These are phyloP conservation scores for Diorhabda elongata DNA, from an alignment of 1,140 invertebrate genomes.

Conservation along the genomic window DNA sequence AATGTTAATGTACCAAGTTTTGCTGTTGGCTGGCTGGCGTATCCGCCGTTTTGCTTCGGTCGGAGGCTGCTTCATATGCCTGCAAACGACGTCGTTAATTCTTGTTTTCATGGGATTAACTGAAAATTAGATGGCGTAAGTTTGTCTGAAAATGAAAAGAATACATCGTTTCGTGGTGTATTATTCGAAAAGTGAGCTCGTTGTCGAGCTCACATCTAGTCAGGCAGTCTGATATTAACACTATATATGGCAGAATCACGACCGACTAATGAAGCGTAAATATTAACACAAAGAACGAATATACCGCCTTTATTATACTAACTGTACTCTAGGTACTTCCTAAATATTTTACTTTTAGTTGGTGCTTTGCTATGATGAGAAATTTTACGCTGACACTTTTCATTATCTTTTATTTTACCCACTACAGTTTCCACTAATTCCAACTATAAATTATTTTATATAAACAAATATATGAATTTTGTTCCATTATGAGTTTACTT, in stretches of 20 bases:
- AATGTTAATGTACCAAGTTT: constrained; percentile 45
- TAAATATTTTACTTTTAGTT: constrained; percentile 28
- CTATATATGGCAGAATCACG: constrained; percentile 32
- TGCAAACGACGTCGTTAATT: constrained; percentile 48
- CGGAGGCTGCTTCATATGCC: constrained; percentile 43
- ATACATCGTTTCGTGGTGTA: constrained; percentile 41
- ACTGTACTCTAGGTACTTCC: constrained; percentile 23
- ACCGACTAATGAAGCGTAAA: constrained; percentile 40
- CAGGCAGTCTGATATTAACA: constrained; percentile 32
- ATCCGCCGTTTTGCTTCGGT: constrained; percentile 27
- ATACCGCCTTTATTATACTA: constrained; percentile 25
- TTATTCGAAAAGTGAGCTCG: constrained; percentile 44
- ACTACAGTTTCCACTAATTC: neutral
- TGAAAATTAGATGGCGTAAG: constrained; percentile 48
- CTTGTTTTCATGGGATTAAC: constrained; percentile 48
- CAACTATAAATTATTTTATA: too few species aligned
- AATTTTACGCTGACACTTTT: neutral
- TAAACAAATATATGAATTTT: too few species aligned
- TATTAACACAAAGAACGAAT: constrained; percentile 40
- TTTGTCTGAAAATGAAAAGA: constrained; percentile 46
- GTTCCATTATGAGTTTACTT: too few species aligned
- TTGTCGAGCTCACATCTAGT: constrained; percentile 23
- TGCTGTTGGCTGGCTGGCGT: constrained; percentile 36
- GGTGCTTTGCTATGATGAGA: neutral
- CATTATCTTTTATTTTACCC: neutral